These are phyloP conservation scores for Bradypodion ventrale DNA, from an alignment of 2,797 vertebrate species.

Conservation along the genomic window DNA sequence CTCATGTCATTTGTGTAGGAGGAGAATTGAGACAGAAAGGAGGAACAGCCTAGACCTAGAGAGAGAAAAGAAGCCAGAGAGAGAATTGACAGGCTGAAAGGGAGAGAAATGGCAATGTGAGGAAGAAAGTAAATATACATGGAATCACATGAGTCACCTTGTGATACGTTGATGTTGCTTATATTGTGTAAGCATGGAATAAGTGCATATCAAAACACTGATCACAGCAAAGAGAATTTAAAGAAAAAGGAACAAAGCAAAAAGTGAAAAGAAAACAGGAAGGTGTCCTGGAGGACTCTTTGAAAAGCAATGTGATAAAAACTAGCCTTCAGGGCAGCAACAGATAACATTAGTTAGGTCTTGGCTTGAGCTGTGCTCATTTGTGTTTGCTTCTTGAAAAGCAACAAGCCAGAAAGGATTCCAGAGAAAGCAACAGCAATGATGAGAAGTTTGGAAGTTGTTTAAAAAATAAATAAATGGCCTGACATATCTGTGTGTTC, in stretches of 20 bases:
- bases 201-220: too few species aligned
- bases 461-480: not conserved
- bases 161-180: not conserved
- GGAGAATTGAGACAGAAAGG: too few species aligned
- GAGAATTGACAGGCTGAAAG: too few species aligned
- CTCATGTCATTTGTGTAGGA: too few species aligned
- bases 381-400: not conserved
- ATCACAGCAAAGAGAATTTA: not conserved
- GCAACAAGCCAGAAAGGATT: not conserved
- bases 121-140: not conserved
- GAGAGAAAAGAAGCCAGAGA: too few species aligned
- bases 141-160: not conserved
- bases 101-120: too few species aligned
- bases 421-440: not conserved
- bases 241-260: not conserved
- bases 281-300: too few species aligned
- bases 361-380: not conserved
- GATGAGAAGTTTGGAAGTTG: not conserved
- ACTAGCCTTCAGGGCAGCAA: not conserved
- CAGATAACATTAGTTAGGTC: not conserved
- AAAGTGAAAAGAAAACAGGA: not conserved
- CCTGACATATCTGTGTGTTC: not conserved
- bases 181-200: not conserved
- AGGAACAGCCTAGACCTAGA: too few species aligned
- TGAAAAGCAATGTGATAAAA: not conserved